Base-by-base conservation (phyloP, 30 jellyfish, hydroid and myxozoan genomes). In the Clytia hemisphaerica region DNA sequence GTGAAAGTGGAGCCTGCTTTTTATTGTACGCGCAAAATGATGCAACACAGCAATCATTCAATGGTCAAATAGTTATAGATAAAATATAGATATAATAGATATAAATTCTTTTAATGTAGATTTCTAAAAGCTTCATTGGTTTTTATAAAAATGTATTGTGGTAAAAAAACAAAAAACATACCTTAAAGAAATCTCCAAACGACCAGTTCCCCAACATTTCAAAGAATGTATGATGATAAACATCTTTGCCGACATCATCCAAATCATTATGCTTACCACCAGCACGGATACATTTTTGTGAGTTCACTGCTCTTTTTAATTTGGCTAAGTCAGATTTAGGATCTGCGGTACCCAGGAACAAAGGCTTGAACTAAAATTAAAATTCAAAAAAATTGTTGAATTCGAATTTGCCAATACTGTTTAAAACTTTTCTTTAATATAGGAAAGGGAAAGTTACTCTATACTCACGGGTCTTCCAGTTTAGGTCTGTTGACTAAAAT, bases 221-320 rank as follows among this genome's bases (percentile, higher is more conserved):
- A 84, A 92, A 92, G 74, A 92, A 92, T 16, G 99, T 92, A 46
- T 92, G 99, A 80, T 92, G 99, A 67, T 92, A 92, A 14, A 92
- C 99, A 80, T 92, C 99, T 84, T 92, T 92, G n/a, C 99, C 99
- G 74, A 92, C 99, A 84, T 92, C 99, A 65, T 92, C 99, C 21
- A 92, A 44, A 58, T 92, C 99, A 92, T 92, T 92, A 73, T 92
- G 99, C 75, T 92, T 92, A 16, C 99, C 99, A 34, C 99, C 99
- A 77, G 99, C 99, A 53, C 99, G 93, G 45, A 92, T 92, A 49
- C 99, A 92, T 61, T 92, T 92, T 77, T 92, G 99, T 37, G 95
- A 77, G 64, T 92, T 92, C 19, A 79, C 95, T 19, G 93, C 99
- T 40, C 99, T 77, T 44, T 77, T 92, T 72, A 84, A 42, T 62